Base-by-base conservation (phyloP, 2,113 vertebrate species). In the Uria lomvia region DNA sequence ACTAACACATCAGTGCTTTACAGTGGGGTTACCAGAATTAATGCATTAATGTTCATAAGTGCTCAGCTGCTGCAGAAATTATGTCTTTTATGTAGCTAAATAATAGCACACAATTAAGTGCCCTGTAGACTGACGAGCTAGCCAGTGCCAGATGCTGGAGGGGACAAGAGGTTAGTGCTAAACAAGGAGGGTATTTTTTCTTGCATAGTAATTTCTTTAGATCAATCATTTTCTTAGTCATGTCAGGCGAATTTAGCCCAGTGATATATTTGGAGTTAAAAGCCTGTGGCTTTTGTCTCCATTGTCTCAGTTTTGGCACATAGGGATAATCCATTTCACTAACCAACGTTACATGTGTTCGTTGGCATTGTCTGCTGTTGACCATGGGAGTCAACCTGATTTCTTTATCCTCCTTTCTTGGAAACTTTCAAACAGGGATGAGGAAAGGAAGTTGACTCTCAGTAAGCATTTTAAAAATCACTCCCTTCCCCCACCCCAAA, bases 361-460 rank as follows among this genome's bases (percentile, higher is more conserved):
- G 79, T 77, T 90, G 83, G 78, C 75, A 67, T 55, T 72, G 50
- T 67, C 72, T 76, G 62, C 78, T 92, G 62, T 82, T 96, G 90
- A 92, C 59, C 95, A 91, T 36, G 78, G 80, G 78, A 96, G 36
- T 92, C 95, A 97, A 97, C 49, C 66, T 83, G 75, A 94, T 65
- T 93, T 92, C 85, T 95, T 90, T 90, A 68, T 40, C 36, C 20
- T 88, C 49, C 56, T 85, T 67, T 95, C 95, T 92, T 75, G 36
- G 78, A 94, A 92, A 67, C 76, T 81, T 97, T 94, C 84, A 94
- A 86, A 88, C 47, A 74, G 56, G 40, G n/a, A 78, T 47, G 66
- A 96, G 63, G 83, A 98, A 96, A 87, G 79, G 81, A 94, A 97
- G 73, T 40, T 94, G 72, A 90, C 40, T 73, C 66, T 90, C 78